Conservation (phyloP, 2,888 invertebrate species). For the Carpatolechia fugitivella region DNA sequence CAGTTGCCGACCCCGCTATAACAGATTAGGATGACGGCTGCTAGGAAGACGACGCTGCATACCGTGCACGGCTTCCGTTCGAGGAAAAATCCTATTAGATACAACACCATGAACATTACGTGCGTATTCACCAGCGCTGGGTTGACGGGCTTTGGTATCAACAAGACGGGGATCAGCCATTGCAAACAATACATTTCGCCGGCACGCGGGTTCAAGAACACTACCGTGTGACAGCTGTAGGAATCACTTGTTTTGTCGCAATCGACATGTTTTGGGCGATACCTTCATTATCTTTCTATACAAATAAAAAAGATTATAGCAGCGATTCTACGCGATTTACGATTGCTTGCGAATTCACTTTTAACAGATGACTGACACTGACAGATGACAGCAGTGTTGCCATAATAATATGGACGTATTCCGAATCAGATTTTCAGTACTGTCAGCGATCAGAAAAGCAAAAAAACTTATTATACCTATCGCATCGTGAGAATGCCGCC, state of each 20-base stretch:
- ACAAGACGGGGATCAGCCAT: conserved; percentile 97
- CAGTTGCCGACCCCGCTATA: conserved; percentile 98
- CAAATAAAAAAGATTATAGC: conserved; percentile 26
- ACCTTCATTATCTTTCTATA: conserved; percentile 38
- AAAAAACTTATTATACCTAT: no score
- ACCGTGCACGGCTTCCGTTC: conserved; percentile 98
- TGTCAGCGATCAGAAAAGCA: no score
- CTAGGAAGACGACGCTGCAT: conserved; percentile 96
- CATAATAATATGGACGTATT: neutral
- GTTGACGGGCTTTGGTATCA: conserved; percentile 98
- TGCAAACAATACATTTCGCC: conserved; percentile 95
- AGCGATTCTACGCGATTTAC: conserved; percentile 26
- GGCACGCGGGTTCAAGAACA: conserved; percentile 28
- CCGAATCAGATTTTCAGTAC: no score
- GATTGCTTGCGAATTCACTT: conserved; percentile 37
- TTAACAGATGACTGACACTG: neutral
- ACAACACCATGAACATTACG: conserved; percentile 98
- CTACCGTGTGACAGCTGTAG: conserved; percentile 34
- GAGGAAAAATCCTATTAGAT: conserved; percentile 97
- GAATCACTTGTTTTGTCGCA: conserved; percentile 40
- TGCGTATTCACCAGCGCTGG: conserved; percentile 97
- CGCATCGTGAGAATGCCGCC: no score
- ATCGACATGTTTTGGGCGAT: conserved; percentile 55
- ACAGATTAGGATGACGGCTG: conserved; percentile 95
- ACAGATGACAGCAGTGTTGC: neutral